Evolutionary conservation across 2,113 vertebrate genomes (phyloP), one percentile per base, ranked within the genome.

Genomic region (Sciurus niger): DNA sequence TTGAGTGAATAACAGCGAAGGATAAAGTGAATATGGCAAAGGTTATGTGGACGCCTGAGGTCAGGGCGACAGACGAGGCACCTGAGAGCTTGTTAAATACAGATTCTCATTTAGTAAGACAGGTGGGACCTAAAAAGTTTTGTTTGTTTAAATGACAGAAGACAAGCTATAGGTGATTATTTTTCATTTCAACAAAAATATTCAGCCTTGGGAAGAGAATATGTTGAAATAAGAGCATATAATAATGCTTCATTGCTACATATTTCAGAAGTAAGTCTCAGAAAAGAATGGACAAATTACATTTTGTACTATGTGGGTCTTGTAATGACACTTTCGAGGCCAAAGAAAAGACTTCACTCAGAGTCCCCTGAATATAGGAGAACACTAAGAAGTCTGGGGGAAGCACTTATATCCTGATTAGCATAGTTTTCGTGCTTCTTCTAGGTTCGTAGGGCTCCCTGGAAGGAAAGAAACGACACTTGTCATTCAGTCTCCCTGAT

Each of bases 131-230:
- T 70, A 60, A n/a, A 55, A 25, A 13, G 10, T 67, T 74, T 43
- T 60, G 32, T 82, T 94, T 89, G n/a, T 87, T 93, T 86, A 79
- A 88, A 43, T 88, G 67, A 80, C 55, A 89, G 40, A 76, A 67
- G 16, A 77, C 32, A 43, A 68, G 16, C 9, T 37, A 14, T 18
- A 53, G 32, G 2, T 80, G 30, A 30, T 89, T 92, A 76, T 40
- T 89, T 79, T 40, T 76, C 40, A 74, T 48, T 91, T 93, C 51
- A 91, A 60, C 8, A 46, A 30, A 79, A 88, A n/a, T 32, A 73
- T 68, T 76, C 55, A 58, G 43, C 55, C 17, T 40, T 89, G 18
- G 94, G 13, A 28, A 67, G 4, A 67, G 65, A 94, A 16, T 25
- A n/a, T n/a, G 12, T 4, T 28, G 73, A 85, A 89, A 89, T 58